phyloP scores from a whole-genome alignment of 2,113 vertebrate species.

The Taurulus bubalis region DNA sequence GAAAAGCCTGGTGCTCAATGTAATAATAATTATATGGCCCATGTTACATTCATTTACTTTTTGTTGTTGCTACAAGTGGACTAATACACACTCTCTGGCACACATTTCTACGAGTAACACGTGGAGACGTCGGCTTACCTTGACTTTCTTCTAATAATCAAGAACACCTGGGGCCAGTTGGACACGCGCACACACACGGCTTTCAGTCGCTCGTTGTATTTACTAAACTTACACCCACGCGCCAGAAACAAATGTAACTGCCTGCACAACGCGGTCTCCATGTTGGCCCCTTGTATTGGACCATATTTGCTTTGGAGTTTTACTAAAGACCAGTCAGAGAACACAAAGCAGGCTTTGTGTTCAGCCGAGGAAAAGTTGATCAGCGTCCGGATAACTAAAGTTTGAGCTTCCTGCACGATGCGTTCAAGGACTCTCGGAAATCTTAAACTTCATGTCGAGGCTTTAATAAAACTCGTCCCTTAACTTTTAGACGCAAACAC shows the following conservation, averaged over 20 bases:
- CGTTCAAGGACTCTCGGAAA: conserved; percentile 53
- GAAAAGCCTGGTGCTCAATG: neutral
- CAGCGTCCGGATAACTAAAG: neutral
- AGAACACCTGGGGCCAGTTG: conserved; percentile 4
- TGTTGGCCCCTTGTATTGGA: neutral
- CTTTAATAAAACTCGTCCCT: neutral
- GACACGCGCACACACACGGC: neutral
- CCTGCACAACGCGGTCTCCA: conserved; percentile 29
- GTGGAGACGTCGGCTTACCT: conserved; percentile 23
- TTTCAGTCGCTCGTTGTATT: neutral
- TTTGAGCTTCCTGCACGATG: conserved; percentile 50
- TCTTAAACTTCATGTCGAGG: neutral
- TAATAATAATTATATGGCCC: neutral
- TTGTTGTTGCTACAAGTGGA: neutral
- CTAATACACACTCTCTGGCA: too few species aligned
- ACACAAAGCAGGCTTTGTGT: neutral
- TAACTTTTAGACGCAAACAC: neutral
- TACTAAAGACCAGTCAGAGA: neutral
- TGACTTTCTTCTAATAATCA: neutral
- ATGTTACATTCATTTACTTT: neutral
- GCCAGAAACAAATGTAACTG: neutral
- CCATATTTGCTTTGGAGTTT: conserved; percentile 18
- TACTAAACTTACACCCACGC: neutral
- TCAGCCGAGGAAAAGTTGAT: neutral
- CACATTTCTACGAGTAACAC: neutral